Conservation (phyloP, 2,113 vertebrate genomes). For the Dolichotis patagonum region DNA sequence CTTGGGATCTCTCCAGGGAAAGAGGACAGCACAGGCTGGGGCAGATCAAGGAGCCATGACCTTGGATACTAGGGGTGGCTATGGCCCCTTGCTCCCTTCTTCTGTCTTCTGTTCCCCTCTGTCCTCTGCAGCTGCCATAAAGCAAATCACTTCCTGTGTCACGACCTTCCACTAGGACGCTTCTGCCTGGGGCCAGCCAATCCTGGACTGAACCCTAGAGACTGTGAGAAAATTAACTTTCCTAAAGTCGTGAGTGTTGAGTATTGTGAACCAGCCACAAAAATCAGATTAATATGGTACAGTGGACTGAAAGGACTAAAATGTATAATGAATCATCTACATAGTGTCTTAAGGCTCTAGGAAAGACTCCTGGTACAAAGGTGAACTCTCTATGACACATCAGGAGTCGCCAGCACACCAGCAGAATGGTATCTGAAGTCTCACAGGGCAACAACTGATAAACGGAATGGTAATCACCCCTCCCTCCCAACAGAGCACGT, state of each 20-base stretch:
- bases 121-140: background rate
- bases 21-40: background rate
- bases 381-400: too few species aligned
- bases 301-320: background rate
- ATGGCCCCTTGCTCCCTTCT: background rate
- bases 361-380: background rate
- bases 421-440: background rate
- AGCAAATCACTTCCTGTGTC: background rate
- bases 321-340: background rate
- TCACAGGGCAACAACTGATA: background rate
- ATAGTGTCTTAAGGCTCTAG: background rate
- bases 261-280: background rate
- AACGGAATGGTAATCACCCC: background rate
- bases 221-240: background rate
- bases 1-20: too few species aligned
- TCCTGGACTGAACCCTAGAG: background rate
- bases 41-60: background rate
- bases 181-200: background rate
- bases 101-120: background rate
- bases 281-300: background rate
- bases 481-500: background rate
- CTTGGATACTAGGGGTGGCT: background rate
- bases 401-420: background rate
- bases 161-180: too few species aligned
- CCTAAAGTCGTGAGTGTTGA: background rate